A percentile compares a stretch with the other conserved stretches of the same genome.
Evolutionary conservation across 2,797 vertebrate genomes (phyloP).

Genomic region (Lutjanus argentimaculatus): DNA sequence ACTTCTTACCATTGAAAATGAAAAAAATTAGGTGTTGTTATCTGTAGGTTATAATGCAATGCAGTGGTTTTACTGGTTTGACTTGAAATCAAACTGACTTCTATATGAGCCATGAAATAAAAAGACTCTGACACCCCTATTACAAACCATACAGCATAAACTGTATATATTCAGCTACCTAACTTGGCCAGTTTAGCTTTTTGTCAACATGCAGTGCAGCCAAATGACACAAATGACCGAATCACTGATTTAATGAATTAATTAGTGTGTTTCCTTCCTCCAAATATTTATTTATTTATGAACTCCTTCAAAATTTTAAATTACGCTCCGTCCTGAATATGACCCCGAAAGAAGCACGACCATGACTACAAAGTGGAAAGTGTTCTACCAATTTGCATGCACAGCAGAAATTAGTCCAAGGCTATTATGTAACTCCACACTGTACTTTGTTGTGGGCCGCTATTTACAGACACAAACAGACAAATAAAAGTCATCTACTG

Average conservation of each 20-base stretch:
- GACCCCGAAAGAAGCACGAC: slow-evolving; percentile 22
- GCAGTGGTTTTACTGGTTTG: too few relatives aligned
- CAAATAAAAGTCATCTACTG: slow-evolving; percentile 20
- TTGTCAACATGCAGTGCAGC: not conserved
- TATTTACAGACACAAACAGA: slow-evolving; percentile 37
- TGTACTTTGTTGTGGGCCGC: slow-evolving; percentile 7
- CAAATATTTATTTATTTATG: slow-evolving; percentile 40
- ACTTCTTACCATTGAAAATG: too few relatives aligned
- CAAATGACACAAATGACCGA: slow-evolving; percentile 10
- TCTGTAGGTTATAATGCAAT: too few relatives aligned
- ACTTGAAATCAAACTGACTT: too few relatives aligned
- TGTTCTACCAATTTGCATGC: slow-evolving; percentile 23
- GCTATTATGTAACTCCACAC: slow-evolving; percentile 29
- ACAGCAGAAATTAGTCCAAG: slow-evolving; percentile 39
- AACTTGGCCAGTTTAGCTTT: not conserved
- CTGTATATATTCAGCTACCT: not conserved
- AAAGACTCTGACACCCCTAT: too few relatives aligned
- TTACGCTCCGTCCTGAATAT: slow-evolving; percentile 16
- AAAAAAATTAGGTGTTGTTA: too few relatives aligned
- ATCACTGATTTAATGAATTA: slow-evolving; percentile 36
- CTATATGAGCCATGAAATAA: too few relatives aligned
- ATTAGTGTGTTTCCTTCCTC: slow-evolving; percentile 5
- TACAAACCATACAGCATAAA: not conserved
- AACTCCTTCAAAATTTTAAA: slow-evolving; percentile 18
- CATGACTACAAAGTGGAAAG: slow-evolving; percentile 1